Conservation (phyloP, 2,113 vertebrate species). For the Oryzias javanicus region DNA sequence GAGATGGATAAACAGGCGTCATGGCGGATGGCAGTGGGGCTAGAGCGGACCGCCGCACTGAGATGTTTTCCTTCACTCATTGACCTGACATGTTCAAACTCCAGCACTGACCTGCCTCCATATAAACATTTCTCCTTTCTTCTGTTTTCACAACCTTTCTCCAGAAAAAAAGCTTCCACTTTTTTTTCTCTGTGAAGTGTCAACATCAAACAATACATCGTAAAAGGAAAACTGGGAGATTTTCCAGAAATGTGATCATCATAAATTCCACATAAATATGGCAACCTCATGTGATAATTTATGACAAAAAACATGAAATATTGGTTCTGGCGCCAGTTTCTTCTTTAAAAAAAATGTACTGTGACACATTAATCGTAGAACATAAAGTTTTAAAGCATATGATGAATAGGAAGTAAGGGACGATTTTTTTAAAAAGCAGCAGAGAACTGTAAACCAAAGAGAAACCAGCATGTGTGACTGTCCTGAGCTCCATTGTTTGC, state of each 20-base stretch:
- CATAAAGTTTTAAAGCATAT: neutral
- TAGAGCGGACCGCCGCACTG: conserved; percentile 20
- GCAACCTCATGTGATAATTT: neutral
- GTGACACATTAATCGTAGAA: neutral
- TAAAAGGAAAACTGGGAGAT: neutral
- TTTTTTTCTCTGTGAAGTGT: neutral
- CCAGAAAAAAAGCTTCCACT: neutral
- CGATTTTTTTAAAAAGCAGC: neutral
- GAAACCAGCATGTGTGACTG: neutral
- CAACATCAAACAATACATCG: neutral
- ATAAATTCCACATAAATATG: neutral
- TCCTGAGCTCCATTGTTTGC: conserved; percentile 46
- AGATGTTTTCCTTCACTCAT: conserved; percentile 43
- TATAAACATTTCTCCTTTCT: conserved; percentile 38
- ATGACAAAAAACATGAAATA: neutral
- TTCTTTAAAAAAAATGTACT: too few relatives aligned
- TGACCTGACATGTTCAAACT: conserved; percentile 35
- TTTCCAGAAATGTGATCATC: neutral
- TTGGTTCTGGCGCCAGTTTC: too few relatives aligned
- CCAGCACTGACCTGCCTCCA: conserved; percentile 35
- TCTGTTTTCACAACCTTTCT: conserved; percentile 4
- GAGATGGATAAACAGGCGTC: conserved; percentile 58
- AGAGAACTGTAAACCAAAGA: neutral
- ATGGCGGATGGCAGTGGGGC: conserved; percentile 44
- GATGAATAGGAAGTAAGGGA: neutral